These are phyloP conservation scores for Crocodylus rhombifer DNA, from an alignment of 2,797 vertebrate genomes.

Conservation along the genomic window DNA sequence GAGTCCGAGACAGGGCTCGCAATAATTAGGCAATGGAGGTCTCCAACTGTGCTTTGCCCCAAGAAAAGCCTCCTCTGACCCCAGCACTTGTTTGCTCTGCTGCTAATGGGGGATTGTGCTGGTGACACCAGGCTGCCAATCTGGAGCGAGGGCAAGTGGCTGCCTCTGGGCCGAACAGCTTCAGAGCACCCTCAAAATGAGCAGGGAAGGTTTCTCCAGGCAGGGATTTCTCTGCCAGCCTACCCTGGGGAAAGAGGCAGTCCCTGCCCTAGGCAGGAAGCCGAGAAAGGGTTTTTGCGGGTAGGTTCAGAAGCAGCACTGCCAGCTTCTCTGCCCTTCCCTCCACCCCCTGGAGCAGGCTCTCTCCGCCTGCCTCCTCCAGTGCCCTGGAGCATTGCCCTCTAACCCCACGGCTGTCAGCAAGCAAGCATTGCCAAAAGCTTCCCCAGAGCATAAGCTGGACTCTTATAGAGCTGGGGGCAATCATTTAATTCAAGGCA, in stretches of 20 bases:
- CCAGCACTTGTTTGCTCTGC: neutral
- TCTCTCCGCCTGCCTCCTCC: neutral
- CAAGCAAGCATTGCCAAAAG: too few relatives aligned
- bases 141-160: neutral
- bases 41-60: neutral
- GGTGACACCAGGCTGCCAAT: neutral
- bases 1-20: neutral
- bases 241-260: neutral
- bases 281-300: neutral
- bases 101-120: neutral
- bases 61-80: too few relatives aligned
- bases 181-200: neutral
- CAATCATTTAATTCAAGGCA: neutral
- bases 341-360: too few relatives aligned
- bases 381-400: neutral
- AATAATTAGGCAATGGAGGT: neutral
- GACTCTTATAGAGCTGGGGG: neutral
- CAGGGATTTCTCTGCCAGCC: neutral
- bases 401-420: too few relatives aligned
- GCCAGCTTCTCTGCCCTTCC: too few relatives aligned
- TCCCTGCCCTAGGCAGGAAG: neutral
- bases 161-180: neutral
- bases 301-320: neutral
- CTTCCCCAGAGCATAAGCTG: neutral
- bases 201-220: neutral